Percentiles rank a stretch among this genome's conserved stretches.
These are phyloP conservation scores for Polymixis flavicincta DNA, from an alignment of 2,888 invertebrate species.

Conservation along the genomic window DNA sequence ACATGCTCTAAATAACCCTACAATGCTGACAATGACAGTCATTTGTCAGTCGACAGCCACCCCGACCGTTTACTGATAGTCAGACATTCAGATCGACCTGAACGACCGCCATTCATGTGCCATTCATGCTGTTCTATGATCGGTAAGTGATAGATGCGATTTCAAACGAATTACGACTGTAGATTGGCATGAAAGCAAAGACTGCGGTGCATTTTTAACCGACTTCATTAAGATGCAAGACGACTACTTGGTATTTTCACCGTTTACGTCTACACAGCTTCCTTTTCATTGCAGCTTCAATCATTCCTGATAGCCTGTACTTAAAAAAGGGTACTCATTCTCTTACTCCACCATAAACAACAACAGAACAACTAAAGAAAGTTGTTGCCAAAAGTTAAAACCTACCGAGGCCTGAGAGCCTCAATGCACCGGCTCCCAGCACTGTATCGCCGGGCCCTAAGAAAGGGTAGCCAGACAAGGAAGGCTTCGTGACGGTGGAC, in stretches of 20 bases:
- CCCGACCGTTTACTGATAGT: slow-evolving; percentile 71
- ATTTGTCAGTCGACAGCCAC: slow-evolving; percentile 63
- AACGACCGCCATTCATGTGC: slow-evolving; percentile 34
- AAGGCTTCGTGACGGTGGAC: too few species aligned
- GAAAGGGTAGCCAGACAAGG: too few species aligned
- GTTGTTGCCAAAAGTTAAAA: too few species aligned
- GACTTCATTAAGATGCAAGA: too few species aligned
- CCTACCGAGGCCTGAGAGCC: too few species aligned
- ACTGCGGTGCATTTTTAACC: not conserved
- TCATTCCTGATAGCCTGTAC: not conserved
- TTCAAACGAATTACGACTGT: slow-evolving; percentile 24
- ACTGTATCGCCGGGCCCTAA: too few species aligned
- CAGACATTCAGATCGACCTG: slow-evolving; percentile 52
- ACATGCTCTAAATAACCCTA: slow-evolving; percentile 34
- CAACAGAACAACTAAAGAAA: too few species aligned
- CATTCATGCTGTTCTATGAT: slow-evolving; percentile 28
- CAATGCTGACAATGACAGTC: slow-evolving; percentile 68
- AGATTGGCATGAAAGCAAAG: not conserved
- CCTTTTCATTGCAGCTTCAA: too few species aligned
- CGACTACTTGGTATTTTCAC: too few species aligned
- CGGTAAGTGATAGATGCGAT: slow-evolving; percentile 46
- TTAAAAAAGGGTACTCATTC: not conserved
- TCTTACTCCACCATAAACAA: not conserved
- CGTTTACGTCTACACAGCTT: too few species aligned
- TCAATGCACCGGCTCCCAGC: too few species aligned